Evolutionary conservation across 2,113 vertebrate species (phyloP), one percentile per base, ranked within the genome.

Genomic region (Synchiropus splendidus): DNA sequence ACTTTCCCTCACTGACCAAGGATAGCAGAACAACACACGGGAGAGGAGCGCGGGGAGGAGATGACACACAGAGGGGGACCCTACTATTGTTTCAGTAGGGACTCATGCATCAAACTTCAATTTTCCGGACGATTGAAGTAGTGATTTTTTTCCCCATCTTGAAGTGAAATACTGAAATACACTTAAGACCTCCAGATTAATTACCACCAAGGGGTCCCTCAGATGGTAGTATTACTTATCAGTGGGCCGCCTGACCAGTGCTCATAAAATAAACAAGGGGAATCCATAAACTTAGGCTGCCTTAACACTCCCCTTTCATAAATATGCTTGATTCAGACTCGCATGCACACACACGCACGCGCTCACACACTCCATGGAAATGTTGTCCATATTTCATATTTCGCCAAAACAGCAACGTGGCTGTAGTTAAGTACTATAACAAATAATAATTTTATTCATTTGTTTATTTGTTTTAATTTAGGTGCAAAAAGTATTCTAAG

Each of bases 101-200:
- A 91, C 89, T 93, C 90, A 95, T 97, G 91, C 92, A 94, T 97
- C 92, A 97, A 97, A 96, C 92, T 97, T 97, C 92, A 95, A 97
- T 97, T 97, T 97, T 97, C 91, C 92, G 92, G 90, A 93, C 91
- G 92, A 96, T 94, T 97, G 92, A 93, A 94, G 92, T 92, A 93
- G 92, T 91, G 92, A 97, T 97, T 97, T 96, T 83, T 92, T 91
- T 89, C 82, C 42, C 18, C 18, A 89, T 92, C 90, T 89, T 89
- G 91, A 92, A 92, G 89, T 94, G 91, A 94, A 96, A 96, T 96
- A 94, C 90, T 94, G 92, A 94, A 96, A 96, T 96, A 96, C 92
- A 96, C 92, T 94, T 96, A 96, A 94, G 89, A 92, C 91, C 92
- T 91, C 88, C 89, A 91, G 91, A 96, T 96, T 96, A 96, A 96